phyloP scores from a whole-genome alignment of 2,888 invertebrate species.

The Lithosia quadra region DNA sequence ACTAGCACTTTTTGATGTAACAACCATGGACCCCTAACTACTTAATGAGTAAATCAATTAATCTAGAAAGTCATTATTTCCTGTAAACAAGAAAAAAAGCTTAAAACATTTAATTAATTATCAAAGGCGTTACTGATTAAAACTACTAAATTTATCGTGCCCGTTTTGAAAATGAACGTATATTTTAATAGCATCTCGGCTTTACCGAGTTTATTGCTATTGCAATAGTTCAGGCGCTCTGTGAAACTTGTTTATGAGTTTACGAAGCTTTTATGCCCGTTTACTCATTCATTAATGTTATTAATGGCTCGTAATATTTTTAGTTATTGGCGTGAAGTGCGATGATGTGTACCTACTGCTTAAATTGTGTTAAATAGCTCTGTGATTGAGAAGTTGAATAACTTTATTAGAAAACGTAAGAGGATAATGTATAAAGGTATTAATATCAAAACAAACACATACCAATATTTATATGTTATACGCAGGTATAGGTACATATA shows the following conservation, averaged over 20 bases:
- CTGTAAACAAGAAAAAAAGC: no score
- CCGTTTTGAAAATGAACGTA: not conserved
- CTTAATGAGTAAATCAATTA: no score
- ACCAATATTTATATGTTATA: no score
- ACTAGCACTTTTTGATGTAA: no score
- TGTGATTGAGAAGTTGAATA: not conserved
- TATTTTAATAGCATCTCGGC: conserved; percentile 18
- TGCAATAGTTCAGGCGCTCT: conserved; percentile 36
- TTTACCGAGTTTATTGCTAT: conserved; percentile 38
- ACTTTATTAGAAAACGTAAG: not conserved
- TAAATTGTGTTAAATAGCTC: not conserved
- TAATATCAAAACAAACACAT: no score
- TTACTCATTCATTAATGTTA: conserved; percentile 11
- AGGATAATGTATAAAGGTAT: no score
- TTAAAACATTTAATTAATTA: not conserved
- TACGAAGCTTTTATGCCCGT: not conserved
- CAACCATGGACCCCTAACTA: no score
- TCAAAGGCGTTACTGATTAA: not conserved
- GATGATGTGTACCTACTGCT: not conserved
- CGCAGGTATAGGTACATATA: no score
- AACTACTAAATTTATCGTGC: not conserved
- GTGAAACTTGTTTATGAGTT: conserved; percentile 8
- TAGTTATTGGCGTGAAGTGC: not conserved
- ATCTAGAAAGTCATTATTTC: no score
- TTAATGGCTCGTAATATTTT: not conserved